phyloP scores from a whole-genome alignment of 2,888 invertebrate genomes.

The Melanchra persicariae region DNA sequence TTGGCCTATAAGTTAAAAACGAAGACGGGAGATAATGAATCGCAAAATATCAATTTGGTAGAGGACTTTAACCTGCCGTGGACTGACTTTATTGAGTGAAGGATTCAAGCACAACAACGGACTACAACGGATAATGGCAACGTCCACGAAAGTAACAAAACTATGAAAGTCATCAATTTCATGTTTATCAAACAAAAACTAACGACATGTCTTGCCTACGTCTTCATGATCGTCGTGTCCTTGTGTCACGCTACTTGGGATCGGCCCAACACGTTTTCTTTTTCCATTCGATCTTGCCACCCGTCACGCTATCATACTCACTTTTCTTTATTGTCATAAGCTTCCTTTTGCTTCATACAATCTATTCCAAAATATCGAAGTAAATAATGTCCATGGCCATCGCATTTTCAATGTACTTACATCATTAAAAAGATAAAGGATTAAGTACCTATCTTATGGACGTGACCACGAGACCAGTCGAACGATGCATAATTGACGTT shows the following conservation, averaged over 20 bases:
- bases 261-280: background rate
- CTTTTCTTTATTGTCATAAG: background rate
- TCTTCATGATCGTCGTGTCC: too few species aligned
- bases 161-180: too few species aligned
- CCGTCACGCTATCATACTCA: background rate
- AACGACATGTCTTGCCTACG: too few species aligned
- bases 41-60: background rate
- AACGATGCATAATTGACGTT: conserved; percentile 87
- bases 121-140: background rate
- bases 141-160: too few species aligned
- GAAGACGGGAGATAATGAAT: background rate
- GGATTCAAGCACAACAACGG: background rate
- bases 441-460: conserved; percentile 60
- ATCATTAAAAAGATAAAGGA: conserved; percentile 47
- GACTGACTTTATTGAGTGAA: conserved; percentile 4
- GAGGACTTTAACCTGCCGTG: background rate
- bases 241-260: too few species aligned
- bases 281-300: background rate
- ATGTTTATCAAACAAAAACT: too few species aligned
- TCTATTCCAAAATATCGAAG: background rate
- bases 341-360: too few species aligned
- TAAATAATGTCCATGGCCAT: conserved; percentile 6
- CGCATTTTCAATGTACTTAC: conserved; percentile 1
- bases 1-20: too few species aligned
- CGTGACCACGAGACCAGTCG: conserved; percentile 68